These are phyloP conservation scores for Acronicta leporina DNA, from an alignment of 2,888 invertebrate genomes.

Conservation along the genomic window DNA sequence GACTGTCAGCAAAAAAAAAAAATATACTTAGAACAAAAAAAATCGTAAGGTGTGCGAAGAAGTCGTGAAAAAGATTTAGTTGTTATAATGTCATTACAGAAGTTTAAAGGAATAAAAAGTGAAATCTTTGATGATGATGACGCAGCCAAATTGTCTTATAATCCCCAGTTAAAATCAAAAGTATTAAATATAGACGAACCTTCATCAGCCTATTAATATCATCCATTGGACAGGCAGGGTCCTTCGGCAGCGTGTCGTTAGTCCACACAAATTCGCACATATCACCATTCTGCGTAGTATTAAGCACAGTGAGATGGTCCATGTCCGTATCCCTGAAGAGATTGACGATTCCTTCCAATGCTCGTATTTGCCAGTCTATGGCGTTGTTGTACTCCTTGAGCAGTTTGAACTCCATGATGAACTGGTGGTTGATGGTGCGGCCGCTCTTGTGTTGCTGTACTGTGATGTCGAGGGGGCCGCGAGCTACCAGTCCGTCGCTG, in stretches of 20 bases:
- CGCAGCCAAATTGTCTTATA: too few species aligned
- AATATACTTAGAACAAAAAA: too few species aligned
- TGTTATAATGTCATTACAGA: too few species aligned
- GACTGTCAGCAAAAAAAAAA: too few species aligned
- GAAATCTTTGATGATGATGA: too few species aligned
- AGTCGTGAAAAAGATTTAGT: too few species aligned
- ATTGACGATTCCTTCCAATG: slow-evolving; percentile 88
- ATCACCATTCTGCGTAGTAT: slow-evolving; percentile 89
- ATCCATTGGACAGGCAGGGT: slow-evolving; percentile 92
- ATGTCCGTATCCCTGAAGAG: slow-evolving; percentile 90
- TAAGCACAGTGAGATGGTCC: slow-evolving; percentile 92
- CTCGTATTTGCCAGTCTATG: slow-evolving; percentile 94
- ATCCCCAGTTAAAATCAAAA: background rate
- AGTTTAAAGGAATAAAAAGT: too few species aligned
- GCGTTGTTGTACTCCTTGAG: slow-evolving; percentile 88
- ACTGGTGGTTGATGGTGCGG: slow-evolving; percentile 95
- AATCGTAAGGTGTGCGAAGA: too few species aligned
- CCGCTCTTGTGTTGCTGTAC: slow-evolving; percentile 95
- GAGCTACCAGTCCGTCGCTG: slow-evolving; percentile 92
- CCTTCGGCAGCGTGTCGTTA: slow-evolving; percentile 94
- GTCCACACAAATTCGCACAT: slow-evolving; percentile 94
- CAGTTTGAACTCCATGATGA: slow-evolving; percentile 90
- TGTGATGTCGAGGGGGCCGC: slow-evolving; percentile 93
- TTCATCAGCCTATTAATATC: slow-evolving; percentile 92
- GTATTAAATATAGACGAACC: slow-evolving; percentile 77